These are phyloP conservation scores for Corythaixoides concolor DNA, from an alignment of 2,113 vertebrate species.

Conservation along the genomic window DNA sequence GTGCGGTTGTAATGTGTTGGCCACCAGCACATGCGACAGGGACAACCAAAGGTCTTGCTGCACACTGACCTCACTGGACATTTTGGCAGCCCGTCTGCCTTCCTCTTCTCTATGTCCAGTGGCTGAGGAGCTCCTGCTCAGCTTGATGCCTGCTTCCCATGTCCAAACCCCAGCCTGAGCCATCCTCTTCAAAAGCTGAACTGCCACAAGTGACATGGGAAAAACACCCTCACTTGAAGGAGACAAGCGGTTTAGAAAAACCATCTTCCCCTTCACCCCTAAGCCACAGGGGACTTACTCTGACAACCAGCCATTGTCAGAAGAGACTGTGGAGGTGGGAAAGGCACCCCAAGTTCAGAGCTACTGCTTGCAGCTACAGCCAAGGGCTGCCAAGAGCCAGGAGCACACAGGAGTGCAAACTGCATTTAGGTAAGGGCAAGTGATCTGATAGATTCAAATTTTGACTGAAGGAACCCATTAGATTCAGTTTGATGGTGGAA, in stretches of 20 bases:
- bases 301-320: not conserved
- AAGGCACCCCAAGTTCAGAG: not conserved
- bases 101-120: not conserved
- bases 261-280: not conserved
- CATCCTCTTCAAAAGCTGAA: not conserved
- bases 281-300: not conserved
- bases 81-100: not conserved
- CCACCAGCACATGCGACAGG: fast-evolving
- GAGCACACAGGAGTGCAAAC: not conserved
- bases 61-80: fast-evolving
- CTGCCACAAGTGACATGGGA: not conserved
- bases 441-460: not conserved
- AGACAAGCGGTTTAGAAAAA: not conserved
- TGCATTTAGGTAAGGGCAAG: not conserved
- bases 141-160: not conserved
- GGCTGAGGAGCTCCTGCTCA: not conserved
- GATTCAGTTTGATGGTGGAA: not conserved
- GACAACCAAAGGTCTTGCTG: not conserved
- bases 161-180: not conserved
- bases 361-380: not conserved
- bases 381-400: not conserved
- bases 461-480: not conserved
- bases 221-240: not conserved
- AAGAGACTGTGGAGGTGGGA: not conserved
- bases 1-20: not conserved